These are phyloP conservation scores for Rhodophaea formosa DNA, from an alignment of 2,888 invertebrate species.

Conservation along the genomic window DNA sequence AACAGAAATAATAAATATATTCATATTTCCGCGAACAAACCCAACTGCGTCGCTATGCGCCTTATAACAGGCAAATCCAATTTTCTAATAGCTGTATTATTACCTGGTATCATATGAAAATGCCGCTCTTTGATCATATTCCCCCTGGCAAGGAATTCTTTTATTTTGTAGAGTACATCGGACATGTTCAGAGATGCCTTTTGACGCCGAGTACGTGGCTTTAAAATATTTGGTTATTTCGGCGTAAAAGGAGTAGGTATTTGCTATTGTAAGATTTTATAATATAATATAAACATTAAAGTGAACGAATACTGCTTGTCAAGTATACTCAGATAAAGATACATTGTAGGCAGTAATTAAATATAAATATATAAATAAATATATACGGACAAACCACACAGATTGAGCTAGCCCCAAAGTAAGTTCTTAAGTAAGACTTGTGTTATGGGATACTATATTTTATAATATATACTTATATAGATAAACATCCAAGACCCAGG, in stretches of 20 bases:
- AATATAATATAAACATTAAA: neutral
- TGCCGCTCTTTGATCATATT: conserved; percentile 40
- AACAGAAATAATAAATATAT: conserved; percentile 1
- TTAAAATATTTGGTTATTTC: conserved; percentile 9
- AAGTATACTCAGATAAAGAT: too few relatives aligned
- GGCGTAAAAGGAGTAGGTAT: neutral
- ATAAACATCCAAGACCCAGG: too few relatives aligned
- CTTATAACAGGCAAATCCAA: conserved; percentile 49
- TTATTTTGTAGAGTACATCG: conserved; percentile 23
- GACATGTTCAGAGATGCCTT: conserved; percentile 4
- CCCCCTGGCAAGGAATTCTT: conserved; percentile 27
- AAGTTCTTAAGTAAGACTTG: too few relatives aligned
- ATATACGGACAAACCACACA: too few relatives aligned
- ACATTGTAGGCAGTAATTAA: too few relatives aligned
- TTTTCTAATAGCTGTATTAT: conserved; percentile 51
- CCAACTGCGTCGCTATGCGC: conserved; percentile 25
- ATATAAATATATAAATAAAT: too few relatives aligned
- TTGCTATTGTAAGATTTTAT: neutral
- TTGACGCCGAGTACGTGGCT: neutral
- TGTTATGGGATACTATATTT: too few relatives aligned
- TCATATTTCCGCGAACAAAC: conserved; percentile 15
- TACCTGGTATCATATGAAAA: conserved; percentile 41
- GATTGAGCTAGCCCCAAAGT: too few relatives aligned
- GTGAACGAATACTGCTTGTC: too few relatives aligned
- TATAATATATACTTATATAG: too few relatives aligned